Evolutionary conservation across 2,113 vertebrate genomes (phyloP), one percentile per base, ranked within the genome.

Genomic region (Meriones unguiculatus): DNA sequence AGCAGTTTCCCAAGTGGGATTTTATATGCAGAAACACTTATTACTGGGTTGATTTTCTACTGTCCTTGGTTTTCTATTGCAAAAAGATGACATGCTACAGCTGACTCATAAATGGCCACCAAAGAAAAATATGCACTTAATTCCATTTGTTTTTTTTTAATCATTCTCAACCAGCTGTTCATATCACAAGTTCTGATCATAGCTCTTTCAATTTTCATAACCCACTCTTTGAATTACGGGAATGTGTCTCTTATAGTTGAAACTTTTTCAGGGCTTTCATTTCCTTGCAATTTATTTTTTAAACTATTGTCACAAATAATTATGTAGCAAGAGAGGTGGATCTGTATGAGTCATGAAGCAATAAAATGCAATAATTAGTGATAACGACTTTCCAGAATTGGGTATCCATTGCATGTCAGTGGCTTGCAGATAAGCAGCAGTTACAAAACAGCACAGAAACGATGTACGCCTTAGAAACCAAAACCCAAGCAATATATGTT

Each of bases 151-250:
- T 67, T 25, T 46, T 46, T 46, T 12, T 96, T 91, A 30, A 46
- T 90, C 82, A 73, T 94, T 87, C 82, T 95, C 41, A 87, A 65
- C 89, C 85, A 96, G 87, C 81, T 96, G 77, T 95, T 97, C 41
- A 11, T 94, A 62, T 80, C 65, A n/a, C 28, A 95, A 90, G 67
- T n/a, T 28, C 62, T 89, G 62, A 94, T 24, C 4, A 38, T 24
- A 85, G 10, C 7, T 81, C 59, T 92, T 89, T 59, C n/a, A 65
- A n/a, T 84, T 94, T 91, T 78, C 78, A 64, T 72, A 87, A 89
- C 6, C 72, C 77, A 52, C 52, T 72, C 41, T 80, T 35, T 41
- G n/a, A 94, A 87, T 96, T 95, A 93, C 28, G 89, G 35, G 84
- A 85, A 93, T 20, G 57, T 54, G 11, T 91, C 52, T 82, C 25